A percentile compares a stretch with the other conserved stretches of the same genome.
These are phyloP conservation scores for Stomorhina lunata DNA, from an alignment of 2,888 invertebrate species.

Conservation along the genomic window DNA sequence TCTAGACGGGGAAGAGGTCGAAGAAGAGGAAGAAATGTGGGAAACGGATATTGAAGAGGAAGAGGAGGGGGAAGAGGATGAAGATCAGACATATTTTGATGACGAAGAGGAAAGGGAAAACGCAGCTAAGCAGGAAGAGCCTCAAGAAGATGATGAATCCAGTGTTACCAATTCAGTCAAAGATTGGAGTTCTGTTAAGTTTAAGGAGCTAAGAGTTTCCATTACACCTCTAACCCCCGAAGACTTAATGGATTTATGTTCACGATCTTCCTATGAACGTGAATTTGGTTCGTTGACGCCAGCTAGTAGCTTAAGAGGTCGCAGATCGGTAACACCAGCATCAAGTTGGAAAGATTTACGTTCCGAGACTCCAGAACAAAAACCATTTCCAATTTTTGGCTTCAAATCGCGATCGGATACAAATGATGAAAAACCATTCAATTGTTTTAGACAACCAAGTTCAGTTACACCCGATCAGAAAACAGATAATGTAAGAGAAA, in stretches of 20 bases:
- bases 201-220: conserved; percentile 51
- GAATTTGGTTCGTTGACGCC: conserved; percentile 53
- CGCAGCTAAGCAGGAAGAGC: conserved; percentile 64
- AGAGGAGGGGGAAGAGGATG: conserved; percentile 57
- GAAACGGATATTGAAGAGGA: conserved; percentile 45
- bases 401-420: background rate
- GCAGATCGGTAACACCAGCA: conserved; percentile 48
- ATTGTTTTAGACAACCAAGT: conserved; percentile 29
- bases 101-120: conserved; percentile 68
- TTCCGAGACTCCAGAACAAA: conserved; percentile 28
- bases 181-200: conserved; percentile 54
- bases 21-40: conserved; percentile 61
- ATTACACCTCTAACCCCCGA: conserved; percentile 49
- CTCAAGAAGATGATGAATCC: conserved; percentile 30
- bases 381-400: background rate
- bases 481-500: conserved; percentile 5
- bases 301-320: conserved; percentile 25
- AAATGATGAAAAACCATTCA: conserved; percentile 4
- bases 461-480: conserved; percentile 36
- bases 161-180: conserved; percentile 31
- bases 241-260: conserved; percentile 59
- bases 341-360: conserved; percentile 20
- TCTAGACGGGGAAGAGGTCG: conserved; percentile 33
- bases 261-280: conserved; percentile 53
- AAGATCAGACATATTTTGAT: conserved; percentile 41